Conservation (phyloP, 1,140 invertebrate genomes). For the Kradibia gibbosae region DNA sequence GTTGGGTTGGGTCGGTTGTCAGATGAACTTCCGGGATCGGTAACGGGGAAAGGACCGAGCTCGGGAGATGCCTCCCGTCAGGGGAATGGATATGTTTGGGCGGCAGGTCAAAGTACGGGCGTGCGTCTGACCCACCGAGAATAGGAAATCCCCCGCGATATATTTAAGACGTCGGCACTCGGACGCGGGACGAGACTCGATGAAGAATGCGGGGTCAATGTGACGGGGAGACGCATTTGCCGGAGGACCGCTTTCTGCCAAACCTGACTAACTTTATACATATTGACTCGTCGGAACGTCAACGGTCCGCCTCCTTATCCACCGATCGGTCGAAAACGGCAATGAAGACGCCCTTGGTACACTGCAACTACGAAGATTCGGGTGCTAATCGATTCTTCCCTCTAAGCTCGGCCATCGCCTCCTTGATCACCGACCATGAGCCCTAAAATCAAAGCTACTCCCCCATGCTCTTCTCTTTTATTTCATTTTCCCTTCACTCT, state of each 20-base stretch:
- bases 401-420: too few relatives aligned
- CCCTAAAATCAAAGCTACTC: too few relatives aligned
- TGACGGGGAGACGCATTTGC: constrained; percentile 22
- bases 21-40: neutral
- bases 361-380: too few relatives aligned
- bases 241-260: neutral
- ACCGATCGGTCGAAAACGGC: neutral
- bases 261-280: constrained; percentile 13
- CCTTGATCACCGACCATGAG: too few relatives aligned
- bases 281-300: too few relatives aligned
- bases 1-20: too few relatives aligned
- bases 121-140: constrained; percentile 18
- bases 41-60: neutral
- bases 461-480: too few relatives aligned
- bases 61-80: neutral
- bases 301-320: neutral
- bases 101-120: constrained; percentile 32
- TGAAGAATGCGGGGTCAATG: constrained; percentile 49
- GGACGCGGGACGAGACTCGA: neutral
- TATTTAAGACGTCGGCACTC: constrained; percentile 29
- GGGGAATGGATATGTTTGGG: too few relatives aligned
- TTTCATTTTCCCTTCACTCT: too few relatives aligned
- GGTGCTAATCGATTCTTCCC: too few relatives aligned
- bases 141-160: constrained; percentile 40
- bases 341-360: too few relatives aligned